Evolutionary conservation across 2,888 invertebrate genomes (phyloP).

Genomic region (Galerucella nymphaeae): DNA sequence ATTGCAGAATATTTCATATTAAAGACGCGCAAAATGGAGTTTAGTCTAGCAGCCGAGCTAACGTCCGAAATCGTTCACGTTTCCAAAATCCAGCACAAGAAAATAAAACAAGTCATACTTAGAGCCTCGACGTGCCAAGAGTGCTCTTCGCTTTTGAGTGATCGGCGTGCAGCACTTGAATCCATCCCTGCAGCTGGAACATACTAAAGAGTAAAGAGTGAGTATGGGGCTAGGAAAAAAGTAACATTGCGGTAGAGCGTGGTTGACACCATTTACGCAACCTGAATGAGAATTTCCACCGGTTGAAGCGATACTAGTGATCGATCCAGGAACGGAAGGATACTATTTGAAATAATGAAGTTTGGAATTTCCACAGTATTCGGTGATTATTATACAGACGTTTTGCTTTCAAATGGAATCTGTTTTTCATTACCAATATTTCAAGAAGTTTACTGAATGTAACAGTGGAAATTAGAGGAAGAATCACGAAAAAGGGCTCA

Average conservation of each 20-base stretch:
- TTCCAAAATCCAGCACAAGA: conserved; percentile 2
- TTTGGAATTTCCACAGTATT: background rate
- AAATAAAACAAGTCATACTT: conserved; percentile 7
- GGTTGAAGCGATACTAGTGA: conserved; percentile 25
- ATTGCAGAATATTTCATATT: background rate
- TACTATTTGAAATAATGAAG: conserved; percentile 12
- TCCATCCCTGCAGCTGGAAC: conserved; percentile 13
- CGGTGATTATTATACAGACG: background rate
- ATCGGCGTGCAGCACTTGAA: conserved; percentile 23
- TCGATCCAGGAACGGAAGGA: conserved; percentile 17
- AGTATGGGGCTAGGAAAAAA: conserved; percentile 25
- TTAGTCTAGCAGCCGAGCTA: background rate
- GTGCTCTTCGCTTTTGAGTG: conserved; percentile 7
- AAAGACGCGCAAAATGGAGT: background rate
- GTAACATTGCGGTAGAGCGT: conserved; percentile 37
- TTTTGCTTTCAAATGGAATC: background rate
- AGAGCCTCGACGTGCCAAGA: background rate
- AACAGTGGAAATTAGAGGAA: background rate
- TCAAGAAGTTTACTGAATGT: background rate
- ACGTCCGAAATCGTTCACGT: conserved; percentile 14
- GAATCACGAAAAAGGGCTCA: too few relatives aligned
- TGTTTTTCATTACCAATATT: background rate
- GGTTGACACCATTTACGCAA: conserved; percentile 35
- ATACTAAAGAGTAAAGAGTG: conserved; percentile 9
- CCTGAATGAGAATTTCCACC: conserved; percentile 39